Conservation (phyloP, 2,888 invertebrate genomes). For the Unio delphinus region DNA sequence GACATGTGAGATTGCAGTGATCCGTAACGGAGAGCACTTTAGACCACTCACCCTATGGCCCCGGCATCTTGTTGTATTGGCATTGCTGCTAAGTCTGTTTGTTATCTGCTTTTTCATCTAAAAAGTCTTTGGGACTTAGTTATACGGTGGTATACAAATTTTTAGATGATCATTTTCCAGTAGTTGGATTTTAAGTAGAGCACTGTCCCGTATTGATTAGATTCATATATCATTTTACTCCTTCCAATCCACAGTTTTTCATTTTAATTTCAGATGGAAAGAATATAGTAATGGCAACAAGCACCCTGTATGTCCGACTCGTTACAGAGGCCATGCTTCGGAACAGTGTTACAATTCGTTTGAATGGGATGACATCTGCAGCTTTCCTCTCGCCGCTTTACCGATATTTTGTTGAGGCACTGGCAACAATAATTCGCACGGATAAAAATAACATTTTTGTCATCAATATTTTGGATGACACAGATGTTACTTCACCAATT, state of each 20-base stretch:
- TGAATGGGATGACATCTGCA: conserved; percentile 94
- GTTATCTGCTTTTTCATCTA: no score
- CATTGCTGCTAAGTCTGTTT: no score
- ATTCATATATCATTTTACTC: background rate
- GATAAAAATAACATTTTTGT: conserved; percentile 93
- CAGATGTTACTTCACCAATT: conserved; percentile 85
- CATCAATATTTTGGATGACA: conserved; percentile 93
- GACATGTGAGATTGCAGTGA: no score
- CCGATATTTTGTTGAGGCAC: conserved; percentile 87
- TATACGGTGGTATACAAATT: no score
- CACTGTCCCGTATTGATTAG: background rate
- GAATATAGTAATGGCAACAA: conserved; percentile 92
- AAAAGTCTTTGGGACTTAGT: no score
- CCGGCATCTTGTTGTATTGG: no score
- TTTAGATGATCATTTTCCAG: background rate
- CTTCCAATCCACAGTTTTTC: background rate
- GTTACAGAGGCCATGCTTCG: conserved; percentile 95
- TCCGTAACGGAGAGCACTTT: no score
- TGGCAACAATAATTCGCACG: conserved; percentile 92
- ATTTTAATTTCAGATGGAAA: conserved; percentile 81
- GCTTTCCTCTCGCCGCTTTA: conserved; percentile 91
- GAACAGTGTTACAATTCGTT: conserved; percentile 92
- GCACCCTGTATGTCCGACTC: conserved; percentile 90
- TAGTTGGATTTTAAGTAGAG: background rate
- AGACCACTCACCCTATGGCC: no score